Conservation (phyloP, 1,140 invertebrate genomes). For the Zaprionus inermis region DNA sequence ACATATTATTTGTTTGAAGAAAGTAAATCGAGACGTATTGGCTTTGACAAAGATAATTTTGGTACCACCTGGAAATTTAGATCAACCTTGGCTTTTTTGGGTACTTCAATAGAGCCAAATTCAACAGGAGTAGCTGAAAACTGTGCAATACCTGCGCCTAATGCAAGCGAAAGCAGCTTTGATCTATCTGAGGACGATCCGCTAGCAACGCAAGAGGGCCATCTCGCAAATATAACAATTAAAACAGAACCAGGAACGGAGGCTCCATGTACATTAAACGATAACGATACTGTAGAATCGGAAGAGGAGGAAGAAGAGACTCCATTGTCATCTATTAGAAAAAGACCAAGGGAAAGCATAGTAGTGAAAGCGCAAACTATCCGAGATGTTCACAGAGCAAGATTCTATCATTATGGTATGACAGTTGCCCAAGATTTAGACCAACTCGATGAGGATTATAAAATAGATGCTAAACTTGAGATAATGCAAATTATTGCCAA, state of each 20-base stretch:
- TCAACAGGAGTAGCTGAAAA: background rate
- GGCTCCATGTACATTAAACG: conserved; percentile 4
- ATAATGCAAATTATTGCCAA: conserved; percentile 53
- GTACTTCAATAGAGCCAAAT: background rate
- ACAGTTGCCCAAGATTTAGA: conserved; percentile 41
- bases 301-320: conserved; percentile 12
- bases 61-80: conserved; percentile 42
- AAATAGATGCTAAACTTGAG: conserved; percentile 44
- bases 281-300: conserved; percentile 13
- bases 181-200: conserved; percentile 43
- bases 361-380: conserved; percentile 3
- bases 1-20: conserved; percentile 49
- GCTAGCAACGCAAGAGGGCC: conserved; percentile 30
- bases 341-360: conserved; percentile 19
- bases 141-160: background rate
- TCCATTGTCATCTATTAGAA: background rate
- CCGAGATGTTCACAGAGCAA: conserved; percentile 9
- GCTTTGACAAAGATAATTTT: conserved; percentile 26
- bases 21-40: conserved; percentile 37
- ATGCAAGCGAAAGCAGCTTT: conserved; percentile 24
- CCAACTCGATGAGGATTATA: conserved; percentile 43
- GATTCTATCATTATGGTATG: conserved; percentile 49
- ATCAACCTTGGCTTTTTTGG: conserved; percentile 24
- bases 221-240: conserved; percentile 16
- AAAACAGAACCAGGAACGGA: conserved; percentile 29